These are phyloP conservation scores for Adrianichthys oophorus DNA, from an alignment of 2,797 vertebrate genomes.

Conservation along the genomic window DNA sequence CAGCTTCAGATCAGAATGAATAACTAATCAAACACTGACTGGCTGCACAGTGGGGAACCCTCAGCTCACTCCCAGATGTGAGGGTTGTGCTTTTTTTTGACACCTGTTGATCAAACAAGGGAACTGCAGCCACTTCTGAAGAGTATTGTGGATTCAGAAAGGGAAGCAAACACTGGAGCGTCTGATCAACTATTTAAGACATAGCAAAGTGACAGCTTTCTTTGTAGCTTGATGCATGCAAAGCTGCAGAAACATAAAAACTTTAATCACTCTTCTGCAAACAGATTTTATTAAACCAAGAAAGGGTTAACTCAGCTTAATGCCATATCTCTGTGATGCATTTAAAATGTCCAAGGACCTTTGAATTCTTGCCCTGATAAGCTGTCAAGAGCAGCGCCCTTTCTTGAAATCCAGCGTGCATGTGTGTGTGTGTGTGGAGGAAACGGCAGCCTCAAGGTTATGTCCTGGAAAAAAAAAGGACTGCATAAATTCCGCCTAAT, in stretches of 20 bases:
- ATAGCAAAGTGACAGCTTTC: conserved; percentile 1
- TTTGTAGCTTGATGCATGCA: neutral
- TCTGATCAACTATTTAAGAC: conserved; percentile 11
- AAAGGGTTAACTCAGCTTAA: conserved; percentile 56
- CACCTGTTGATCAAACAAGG: conserved; percentile 64
- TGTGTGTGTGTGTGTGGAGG: conserved; percentile 15
- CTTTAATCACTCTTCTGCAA: conserved; percentile 1
- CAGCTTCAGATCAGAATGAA: conserved; percentile 72
- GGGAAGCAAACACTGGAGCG: conserved; percentile 10
- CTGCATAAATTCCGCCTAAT: conserved; percentile 66
- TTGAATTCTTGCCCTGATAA: conserved; percentile 73
- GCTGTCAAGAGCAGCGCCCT: conserved; percentile 54
- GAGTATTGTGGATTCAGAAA: conserved; percentile 7
- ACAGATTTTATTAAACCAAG: conserved; percentile 1
- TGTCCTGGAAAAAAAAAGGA: conserved; percentile 59
- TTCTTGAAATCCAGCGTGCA: conserved; percentile 33
- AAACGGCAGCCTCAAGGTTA: conserved; percentile 69
- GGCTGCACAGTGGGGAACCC: conserved; percentile 54
- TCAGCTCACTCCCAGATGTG: conserved; percentile 29
- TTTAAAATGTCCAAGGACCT: conserved; percentile 71
- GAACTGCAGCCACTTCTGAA: conserved; percentile 45
- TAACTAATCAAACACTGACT: conserved; percentile 74
- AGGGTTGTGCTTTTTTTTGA: conserved; percentile 50
- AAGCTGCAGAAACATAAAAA: neutral
- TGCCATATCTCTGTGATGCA: conserved; percentile 45